These are phyloP conservation scores for Microchirus variegatus DNA, from an alignment of 2,797 vertebrate species.

Conservation along the genomic window DNA sequence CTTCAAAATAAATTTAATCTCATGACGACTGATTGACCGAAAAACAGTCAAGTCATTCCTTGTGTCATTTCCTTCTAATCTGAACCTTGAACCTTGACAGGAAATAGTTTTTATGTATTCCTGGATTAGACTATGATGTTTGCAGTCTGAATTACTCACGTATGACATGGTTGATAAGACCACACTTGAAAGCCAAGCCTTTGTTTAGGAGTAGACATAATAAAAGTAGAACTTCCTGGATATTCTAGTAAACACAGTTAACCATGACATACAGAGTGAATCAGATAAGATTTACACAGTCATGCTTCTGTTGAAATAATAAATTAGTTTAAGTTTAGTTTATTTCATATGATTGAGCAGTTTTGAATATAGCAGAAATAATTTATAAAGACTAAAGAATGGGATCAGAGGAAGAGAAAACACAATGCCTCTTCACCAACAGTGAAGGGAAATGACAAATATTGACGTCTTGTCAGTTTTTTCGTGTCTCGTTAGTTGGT, in stretches of 20 bases:
- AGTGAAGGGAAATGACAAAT: too few species aligned
- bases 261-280: constrained; percentile 4
- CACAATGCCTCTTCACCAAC: too few species aligned
- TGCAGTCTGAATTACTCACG: constrained; percentile 18
- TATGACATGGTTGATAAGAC: constrained; percentile 30
- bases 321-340: too few species aligned
- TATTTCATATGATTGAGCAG: too few species aligned
- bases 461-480: too few species aligned
- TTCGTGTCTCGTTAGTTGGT: too few species aligned
- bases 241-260: constrained; percentile 24
- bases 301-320: neutral
- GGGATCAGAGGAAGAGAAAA: too few species aligned
- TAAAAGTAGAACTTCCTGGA: constrained; percentile 52
- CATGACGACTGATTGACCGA: neutral
- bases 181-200: neutral
- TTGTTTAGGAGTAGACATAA: constrained; percentile 17
- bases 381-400: too few species aligned
- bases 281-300: neutral
- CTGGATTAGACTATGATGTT: constrained; percentile 19
- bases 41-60: neutral
- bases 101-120: constrained; percentile 21
- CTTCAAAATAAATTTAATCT: constrained; percentile 20
- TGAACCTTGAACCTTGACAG: constrained; percentile 23
- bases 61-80: constrained; percentile 21
- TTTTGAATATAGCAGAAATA: too few species aligned